Evolutionary conservation across 2,113 vertebrate species (phyloP).

Genomic region (Sturnus vulgaris): DNA sequence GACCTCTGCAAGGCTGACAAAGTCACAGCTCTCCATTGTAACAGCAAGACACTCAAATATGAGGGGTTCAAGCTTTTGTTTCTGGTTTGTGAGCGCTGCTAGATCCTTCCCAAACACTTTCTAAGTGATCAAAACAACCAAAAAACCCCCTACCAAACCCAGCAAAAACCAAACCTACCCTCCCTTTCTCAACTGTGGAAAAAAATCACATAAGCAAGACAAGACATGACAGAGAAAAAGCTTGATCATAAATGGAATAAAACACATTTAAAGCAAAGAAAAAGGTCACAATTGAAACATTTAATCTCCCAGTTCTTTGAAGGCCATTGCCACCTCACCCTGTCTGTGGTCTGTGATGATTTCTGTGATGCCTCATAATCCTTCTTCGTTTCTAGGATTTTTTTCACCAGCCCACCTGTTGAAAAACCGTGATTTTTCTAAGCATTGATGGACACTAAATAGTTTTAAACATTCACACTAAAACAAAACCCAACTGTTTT

Average conservation of each 20-base stretch:
- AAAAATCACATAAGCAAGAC: background rate
- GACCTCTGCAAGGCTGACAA: background rate
- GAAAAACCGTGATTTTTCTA: background rate
- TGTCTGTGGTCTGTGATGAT: conserved; percentile 73
- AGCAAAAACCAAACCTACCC: background rate
- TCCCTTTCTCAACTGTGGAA: background rate
- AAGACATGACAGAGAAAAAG: background rate
- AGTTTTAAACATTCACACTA: background rate
- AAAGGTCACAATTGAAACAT: background rate
- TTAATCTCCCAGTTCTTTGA: background rate
- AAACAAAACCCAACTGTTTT: background rate
- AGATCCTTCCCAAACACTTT: background rate
- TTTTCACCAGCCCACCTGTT: conserved; percentile 92
- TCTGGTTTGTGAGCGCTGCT: background rate
- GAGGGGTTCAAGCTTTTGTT: background rate
- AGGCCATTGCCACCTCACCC: conserved; percentile 68
- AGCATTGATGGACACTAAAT: background rate
- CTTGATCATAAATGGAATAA: background rate
- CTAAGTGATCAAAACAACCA: background rate
- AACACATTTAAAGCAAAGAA: background rate
- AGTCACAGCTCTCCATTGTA: background rate
- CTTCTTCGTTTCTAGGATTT: conserved; percentile 93
- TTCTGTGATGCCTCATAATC: conserved; percentile 83
- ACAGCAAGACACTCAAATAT: background rate
- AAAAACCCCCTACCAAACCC: accelerated